Evolutionary conservation across 53 echinoderm and acorn worm genomes (phyloP).

Genomic region (Holothuria scabra): DNA sequence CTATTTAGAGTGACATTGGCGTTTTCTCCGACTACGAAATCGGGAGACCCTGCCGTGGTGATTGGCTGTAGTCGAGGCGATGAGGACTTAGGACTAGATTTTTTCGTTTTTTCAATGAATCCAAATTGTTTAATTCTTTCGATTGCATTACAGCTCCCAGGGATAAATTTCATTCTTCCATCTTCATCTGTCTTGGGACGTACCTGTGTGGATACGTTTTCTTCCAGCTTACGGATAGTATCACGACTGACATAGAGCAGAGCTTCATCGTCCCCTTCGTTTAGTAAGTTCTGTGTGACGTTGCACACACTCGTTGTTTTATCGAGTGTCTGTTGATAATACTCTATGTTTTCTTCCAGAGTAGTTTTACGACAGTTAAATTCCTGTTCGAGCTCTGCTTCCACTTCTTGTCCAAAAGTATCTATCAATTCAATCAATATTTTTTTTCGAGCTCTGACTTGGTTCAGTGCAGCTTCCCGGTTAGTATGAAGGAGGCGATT

Average conservation of each 20-base stretch:
- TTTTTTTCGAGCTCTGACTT: constrained; percentile 73
- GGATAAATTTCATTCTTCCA: constrained; percentile 74
- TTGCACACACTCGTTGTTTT: constrained; percentile 90
- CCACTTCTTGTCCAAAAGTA: constrained; percentile 74
- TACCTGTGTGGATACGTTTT: constrained; percentile 66
- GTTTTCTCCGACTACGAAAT: constrained; percentile 75
- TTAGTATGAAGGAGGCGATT: constrained; percentile 72
- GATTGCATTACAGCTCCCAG: constrained; percentile 51
- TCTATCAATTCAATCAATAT: constrained; percentile 76
- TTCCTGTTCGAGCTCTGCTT: constrained; percentile 77
- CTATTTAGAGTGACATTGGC: constrained; percentile 72
- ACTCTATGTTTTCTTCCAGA: constrained; percentile 75
- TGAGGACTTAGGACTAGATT: constrained; percentile 48
- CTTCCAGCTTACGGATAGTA: constrained; percentile 84
- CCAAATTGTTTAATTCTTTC: constrained; percentile 61
- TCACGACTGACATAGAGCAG: constrained; percentile 85
- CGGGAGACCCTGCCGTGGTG: constrained; percentile 59
- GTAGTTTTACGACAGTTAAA: constrained; percentile 63
- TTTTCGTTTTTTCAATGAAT: constrained; percentile 59
- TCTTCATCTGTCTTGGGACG: constrained; percentile 75
- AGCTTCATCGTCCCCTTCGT: constrained; percentile 85
- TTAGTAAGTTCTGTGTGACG: constrained; percentile 82
- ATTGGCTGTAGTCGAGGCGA: constrained; percentile 65
- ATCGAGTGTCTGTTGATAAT: constrained; percentile 78
- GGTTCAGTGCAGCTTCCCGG: constrained; percentile 63